Evolutionary conservation across 2,113 vertebrate species (phyloP), one percentile per base, ranked within the genome.

Genomic region (Ochotona curzoniae): DNA sequence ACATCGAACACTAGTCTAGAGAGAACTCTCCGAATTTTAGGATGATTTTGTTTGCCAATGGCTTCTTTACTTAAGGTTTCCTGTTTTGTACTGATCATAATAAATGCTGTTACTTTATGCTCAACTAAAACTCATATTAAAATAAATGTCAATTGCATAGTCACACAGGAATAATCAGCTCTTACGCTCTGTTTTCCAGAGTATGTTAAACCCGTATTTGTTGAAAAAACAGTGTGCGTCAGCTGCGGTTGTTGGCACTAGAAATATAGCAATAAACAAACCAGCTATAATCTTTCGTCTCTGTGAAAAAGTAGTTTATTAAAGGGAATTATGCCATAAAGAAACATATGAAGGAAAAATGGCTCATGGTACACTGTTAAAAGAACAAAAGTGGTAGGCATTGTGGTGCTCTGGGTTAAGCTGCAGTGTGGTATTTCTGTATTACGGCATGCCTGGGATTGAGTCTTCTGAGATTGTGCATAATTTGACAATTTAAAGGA

Each of bases 41-140:
- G 38, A 80, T 17, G 26, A 23, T 76, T 75, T 89, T 83, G 44
- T 86, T 90, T 83, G 61, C 4, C 80, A 57, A 8, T 64, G 8
- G 9, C 13, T 57, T 67, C 49, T 61, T 83, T 61, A 47, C 7
- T 92, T 78, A 88, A 89, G 30, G 25, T 8, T 83, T 81, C 38
- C 47, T 61, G 7, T 75, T 83, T 81, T 93, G 13, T 66, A 88
- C 49, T 83, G 38, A 89, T 38, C 15, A 9, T 88, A 28, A 49
- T 94, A 87, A 92, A 17, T 75, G 61, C 49, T 89, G 35, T 35
- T 76, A 70, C 70, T 83, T 93, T 83, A 94, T 86, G 66, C 28
- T 90, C 57, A 93, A 96, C 82, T 90, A 93, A 89, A 93, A 79
- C 89, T 90, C 75, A 89, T 73, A 38, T 87, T 92, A 75, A 8